Evolutionary conservation across 2,113 vertebrate genomes (phyloP), one percentile per base, ranked within the genome.

Genomic region (Rhabdomys dilectus): DNA sequence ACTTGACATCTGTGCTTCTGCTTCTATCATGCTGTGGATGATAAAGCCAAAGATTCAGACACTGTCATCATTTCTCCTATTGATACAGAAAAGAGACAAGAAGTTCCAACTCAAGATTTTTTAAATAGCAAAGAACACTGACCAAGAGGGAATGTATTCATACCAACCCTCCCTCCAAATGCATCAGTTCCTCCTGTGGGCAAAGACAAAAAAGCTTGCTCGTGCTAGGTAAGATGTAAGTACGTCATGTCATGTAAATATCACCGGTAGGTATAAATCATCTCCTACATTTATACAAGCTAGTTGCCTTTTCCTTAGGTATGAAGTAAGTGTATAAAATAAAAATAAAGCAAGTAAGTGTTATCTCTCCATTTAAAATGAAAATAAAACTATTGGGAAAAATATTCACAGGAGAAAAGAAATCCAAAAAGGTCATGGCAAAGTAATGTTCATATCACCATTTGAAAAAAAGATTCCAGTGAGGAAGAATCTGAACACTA

Each of bases 311-410:
- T 91, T 39, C 42, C 85, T 75, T 93, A 95, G 62, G 85, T 62
- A 60, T 84, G 75, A 92, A 88, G 19, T 70, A 6, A 97, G 10
- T 94, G n/a, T 34, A 88, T 91, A 95, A 97, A 95, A 95, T 93
- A 88, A 70, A 97, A 95, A 91, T 56, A 95, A 68, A 97, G 56
- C 62, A 94, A 92, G 94, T 95, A 93, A 88, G 92, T 94, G 85
- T 29, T 62, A 93, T 91, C 62, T 34, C 13, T 94, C 76, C 48
- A 13, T 89, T 82, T 73, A 92, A 97, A 97, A 89, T 88, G 39
- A 64, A 96, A 53, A 70, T 90, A 81, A 93, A 95, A 92, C 68
- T 66, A 70, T 68, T 24, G 31, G 26, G 62, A 82, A 77, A 92
- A 89, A 89, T 88, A 36, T 93, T 95, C 88, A 82, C 88, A 64